phyloP scores from a whole-genome alignment of 1,140 invertebrate species.

The Aphelinus atriplicis region DNA sequence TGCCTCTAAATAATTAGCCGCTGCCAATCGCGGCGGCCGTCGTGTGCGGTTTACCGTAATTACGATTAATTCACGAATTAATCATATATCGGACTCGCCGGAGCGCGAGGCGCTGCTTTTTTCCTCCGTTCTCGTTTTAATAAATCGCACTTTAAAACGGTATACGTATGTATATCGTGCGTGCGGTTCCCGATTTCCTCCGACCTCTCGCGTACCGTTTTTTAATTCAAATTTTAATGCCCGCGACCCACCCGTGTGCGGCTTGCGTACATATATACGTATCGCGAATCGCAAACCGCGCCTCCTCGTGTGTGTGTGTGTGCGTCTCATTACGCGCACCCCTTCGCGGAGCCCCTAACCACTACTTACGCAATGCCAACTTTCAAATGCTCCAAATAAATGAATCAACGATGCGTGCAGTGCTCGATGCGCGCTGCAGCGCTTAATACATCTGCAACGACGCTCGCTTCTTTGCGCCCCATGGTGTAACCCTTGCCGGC shows the following conservation, averaged over 20 bases:
- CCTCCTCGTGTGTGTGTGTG: no score
- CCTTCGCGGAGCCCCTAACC: not conserved
- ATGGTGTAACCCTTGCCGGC: no score
- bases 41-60: constrained; percentile 28
- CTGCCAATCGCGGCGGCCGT: not conserved
- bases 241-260: not conserved
- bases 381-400: constrained; percentile 22
- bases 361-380: not conserved
- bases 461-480: no score
- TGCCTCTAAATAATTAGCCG: constrained; percentile 9
- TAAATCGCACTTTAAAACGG: constrained; percentile 19
- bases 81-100: constrained; percentile 4
- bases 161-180: not conserved
- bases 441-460: no score
- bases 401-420: constrained; percentile 9
- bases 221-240: not conserved
- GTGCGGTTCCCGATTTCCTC: not conserved
- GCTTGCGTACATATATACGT: no score
- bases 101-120: not conserved
- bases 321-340: not conserved
- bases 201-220: not conserved
- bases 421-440: not conserved
- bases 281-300: no score
- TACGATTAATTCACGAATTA: constrained; percentile 31
- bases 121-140: not conserved